Evolutionary conservation across 2,113 vertebrate species (phyloP).

Genomic region (Plecotus auritus): DNA sequence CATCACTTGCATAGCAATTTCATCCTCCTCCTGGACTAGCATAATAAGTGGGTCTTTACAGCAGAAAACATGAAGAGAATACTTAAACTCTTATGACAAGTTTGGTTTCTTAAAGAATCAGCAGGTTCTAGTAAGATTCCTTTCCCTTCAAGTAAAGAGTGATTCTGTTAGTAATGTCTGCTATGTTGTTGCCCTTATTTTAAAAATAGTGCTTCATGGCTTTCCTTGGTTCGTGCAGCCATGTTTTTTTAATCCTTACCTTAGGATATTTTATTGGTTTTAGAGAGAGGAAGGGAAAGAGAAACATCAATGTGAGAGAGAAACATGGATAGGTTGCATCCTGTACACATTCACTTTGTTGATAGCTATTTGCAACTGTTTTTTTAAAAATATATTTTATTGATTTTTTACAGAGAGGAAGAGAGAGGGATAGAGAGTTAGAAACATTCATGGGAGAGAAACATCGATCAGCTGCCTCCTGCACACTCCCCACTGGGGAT

Average conservation of each 20-base stretch:
- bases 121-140: not conserved
- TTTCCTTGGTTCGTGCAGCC: not conserved
- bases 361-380: not conserved
- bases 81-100: not conserved
- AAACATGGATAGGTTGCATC: not conserved
- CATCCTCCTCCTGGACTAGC: not conserved
- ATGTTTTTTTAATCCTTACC: not conserved
- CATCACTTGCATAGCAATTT: conserved; percentile 21
- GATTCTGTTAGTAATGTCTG: not conserved
- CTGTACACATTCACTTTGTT: not conserved
- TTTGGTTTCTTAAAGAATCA: not conserved
- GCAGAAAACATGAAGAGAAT: not conserved
- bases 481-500: too few relatives aligned
- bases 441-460: too few relatives aligned
- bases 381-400: too few relatives aligned
- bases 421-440: too few relatives aligned
- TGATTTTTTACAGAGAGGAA: too few relatives aligned
- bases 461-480: too few relatives aligned
- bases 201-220: not conserved
- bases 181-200: not conserved
- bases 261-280: not conserved
- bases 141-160: not conserved
- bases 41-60: not conserved
- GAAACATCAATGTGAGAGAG: not conserved
- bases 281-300: not conserved